phyloP scores from a whole-genome alignment of 2,888 invertebrate species.

The Proisotoma minuta region DNA sequence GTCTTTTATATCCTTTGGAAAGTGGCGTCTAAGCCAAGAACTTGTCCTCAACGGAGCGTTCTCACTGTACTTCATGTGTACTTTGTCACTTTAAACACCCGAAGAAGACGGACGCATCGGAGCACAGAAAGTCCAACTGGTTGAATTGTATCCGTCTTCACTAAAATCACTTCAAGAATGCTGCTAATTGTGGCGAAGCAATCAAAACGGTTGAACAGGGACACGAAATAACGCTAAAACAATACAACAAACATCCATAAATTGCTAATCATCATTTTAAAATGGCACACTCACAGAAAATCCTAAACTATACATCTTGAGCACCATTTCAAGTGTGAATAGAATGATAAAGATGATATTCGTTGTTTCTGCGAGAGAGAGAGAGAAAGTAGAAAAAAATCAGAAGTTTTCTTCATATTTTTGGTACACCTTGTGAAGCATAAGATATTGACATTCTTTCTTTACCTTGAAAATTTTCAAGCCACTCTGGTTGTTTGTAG shows the following conservation, averaged over 20 bases:
- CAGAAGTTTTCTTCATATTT: neutral
- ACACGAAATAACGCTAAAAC: constrained; percentile 61
- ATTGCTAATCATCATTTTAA: neutral
- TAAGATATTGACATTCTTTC: neutral
- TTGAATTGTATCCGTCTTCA: constrained; percentile 56
- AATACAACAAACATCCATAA: neutral
- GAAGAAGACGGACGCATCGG: constrained; percentile 58
- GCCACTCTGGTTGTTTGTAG: constrained; percentile 57
- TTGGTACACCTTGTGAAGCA: neutral
- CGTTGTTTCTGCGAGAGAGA: constrained; percentile 54
- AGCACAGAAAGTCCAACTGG: constrained; percentile 60
- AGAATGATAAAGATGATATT: constrained; percentile 60
- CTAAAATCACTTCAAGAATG: constrained; percentile 58
- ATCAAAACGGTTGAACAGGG: constrained; percentile 62
- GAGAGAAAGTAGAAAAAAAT: neutral
- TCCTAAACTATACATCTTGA: constrained; percentile 62
- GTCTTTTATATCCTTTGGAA: neutral
- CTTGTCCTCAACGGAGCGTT: constrained; percentile 13
- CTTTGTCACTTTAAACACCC: constrained; percentile 62
- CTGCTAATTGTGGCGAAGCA: constrained; percentile 61
- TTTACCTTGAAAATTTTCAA: constrained; percentile 59
- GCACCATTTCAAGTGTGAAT: constrained; percentile 60
- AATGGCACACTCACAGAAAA: constrained; percentile 51
- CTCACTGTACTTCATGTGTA: constrained; percentile 46
- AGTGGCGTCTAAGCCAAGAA: neutral